phyloP scores from a whole-genome alignment of 2,797 vertebrate genomes.

The Gymnothorax javanicus region DNA sequence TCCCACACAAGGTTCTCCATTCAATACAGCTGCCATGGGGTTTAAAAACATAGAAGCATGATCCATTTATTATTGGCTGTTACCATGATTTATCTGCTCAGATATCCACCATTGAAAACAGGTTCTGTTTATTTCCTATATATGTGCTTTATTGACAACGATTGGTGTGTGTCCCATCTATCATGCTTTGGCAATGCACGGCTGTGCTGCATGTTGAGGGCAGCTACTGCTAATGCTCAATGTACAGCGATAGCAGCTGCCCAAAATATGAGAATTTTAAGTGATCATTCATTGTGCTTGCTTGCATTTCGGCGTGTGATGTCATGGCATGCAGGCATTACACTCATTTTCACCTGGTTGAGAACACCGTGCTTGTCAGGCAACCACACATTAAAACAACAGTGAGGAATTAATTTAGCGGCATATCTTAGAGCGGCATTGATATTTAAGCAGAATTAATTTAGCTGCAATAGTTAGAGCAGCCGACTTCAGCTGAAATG shows the following conservation, averaged over 20 bases:
- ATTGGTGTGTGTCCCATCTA: conserved; percentile 55
- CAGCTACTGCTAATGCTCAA: conserved; percentile 14
- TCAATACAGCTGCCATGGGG: conserved; percentile 75
- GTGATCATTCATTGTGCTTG: neutral
- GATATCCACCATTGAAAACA: conserved; percentile 69
- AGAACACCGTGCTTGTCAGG: too few relatives aligned
- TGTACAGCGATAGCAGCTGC: neutral
- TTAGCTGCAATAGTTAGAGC: too few relatives aligned
- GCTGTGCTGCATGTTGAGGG: conserved; percentile 24
- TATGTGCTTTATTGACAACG: conserved; percentile 72
- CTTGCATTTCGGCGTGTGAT: neutral
- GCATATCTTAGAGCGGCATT: too few relatives aligned
- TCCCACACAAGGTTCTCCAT: conserved; percentile 75
- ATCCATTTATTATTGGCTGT: conserved; percentile 82
- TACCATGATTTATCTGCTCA: conserved; percentile 74
- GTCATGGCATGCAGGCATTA: too few relatives aligned
- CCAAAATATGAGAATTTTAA: neutral
- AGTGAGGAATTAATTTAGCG: too few relatives aligned
- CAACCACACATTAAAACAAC: too few relatives aligned
- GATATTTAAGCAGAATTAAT: too few relatives aligned
- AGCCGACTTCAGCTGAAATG: too few relatives aligned
- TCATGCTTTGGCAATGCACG: conserved; percentile 44
- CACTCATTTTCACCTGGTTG: too few relatives aligned
- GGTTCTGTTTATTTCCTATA: conserved; percentile 67
- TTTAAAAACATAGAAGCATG: conserved; percentile 76